These are phyloP conservation scores for Irena cyanogastra DNA, from an alignment of 2,113 vertebrate genomes.

Conservation along the genomic window DNA sequence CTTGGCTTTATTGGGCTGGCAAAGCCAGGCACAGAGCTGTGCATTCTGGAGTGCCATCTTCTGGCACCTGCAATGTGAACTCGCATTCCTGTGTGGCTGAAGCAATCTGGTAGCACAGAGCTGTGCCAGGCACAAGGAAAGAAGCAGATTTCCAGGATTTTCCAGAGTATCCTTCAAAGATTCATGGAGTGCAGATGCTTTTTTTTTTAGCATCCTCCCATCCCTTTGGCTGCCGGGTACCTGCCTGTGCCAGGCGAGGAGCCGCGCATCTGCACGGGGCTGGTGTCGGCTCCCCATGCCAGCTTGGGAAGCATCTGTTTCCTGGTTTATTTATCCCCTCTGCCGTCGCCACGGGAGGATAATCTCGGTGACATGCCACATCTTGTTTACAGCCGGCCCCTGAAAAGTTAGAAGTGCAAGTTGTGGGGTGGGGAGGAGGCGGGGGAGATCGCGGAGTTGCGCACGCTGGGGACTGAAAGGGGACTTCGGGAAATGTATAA, in stretches of 20 bases:
- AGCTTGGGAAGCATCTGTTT: slow-evolving; percentile 62
- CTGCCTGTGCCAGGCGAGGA: neutral
- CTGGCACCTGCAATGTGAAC: neutral
- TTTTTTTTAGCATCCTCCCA: neutral
- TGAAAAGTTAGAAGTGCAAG: slow-evolving; percentile 63
- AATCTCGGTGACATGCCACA: slow-evolving; percentile 43
- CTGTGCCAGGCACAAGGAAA: neutral
- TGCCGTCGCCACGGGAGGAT: slow-evolving; percentile 10
- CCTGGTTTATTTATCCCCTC: slow-evolving; percentile 65
- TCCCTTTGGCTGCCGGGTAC: neutral
- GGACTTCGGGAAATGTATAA: slow-evolving; percentile 55
- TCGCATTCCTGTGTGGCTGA: neutral
- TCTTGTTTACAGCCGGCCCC: slow-evolving; percentile 53
- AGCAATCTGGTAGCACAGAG: neutral
- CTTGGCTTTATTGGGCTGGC: neutral
- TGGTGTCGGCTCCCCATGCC: neutral
- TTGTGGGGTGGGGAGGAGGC: neutral
- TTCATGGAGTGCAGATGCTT: neutral
- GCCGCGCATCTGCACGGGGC: neutral
- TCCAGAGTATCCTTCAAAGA: neutral
- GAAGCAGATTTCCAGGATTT: neutral
- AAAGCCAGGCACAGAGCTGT: neutral
- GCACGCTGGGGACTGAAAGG: neutral
- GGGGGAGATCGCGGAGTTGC: neutral
- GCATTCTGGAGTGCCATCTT: slow-evolving; percentile 63